These are phyloP conservation scores for Corythornis leucogaster DNA, from an alignment of 2,797 vertebrate species.

Conservation along the genomic window DNA sequence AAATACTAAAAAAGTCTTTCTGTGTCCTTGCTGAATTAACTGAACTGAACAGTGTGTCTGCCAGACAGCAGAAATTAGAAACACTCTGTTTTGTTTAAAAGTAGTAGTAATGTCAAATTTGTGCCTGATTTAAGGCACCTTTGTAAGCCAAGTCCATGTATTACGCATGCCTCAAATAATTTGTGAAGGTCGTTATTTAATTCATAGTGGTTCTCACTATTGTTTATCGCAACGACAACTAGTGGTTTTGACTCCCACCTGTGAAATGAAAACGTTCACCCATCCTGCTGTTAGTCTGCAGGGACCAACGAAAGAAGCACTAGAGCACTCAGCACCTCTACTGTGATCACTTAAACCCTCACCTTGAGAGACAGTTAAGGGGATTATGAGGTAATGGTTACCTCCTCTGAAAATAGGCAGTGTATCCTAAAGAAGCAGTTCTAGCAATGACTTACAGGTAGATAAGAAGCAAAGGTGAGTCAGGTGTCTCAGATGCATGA, in stretches of 20 bases:
- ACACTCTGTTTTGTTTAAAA: not conserved
- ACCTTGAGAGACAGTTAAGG: not conserved
- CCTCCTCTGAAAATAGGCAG: not conserved
- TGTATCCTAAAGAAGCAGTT: not conserved
- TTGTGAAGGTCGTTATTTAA: not conserved
- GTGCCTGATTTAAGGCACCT: not conserved
- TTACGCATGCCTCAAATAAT: not conserved
- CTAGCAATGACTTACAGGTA: not conserved
- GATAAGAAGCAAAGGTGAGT: not conserved
- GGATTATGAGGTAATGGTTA: not conserved
- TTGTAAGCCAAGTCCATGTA: not conserved
- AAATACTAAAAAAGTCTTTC: not conserved
- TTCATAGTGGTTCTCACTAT: not conserved
- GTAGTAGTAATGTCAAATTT: not conserved
- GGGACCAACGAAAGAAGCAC: not conserved
- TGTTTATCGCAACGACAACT: not conserved
- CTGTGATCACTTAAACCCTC: not conserved
- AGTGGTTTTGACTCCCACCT: not conserved
- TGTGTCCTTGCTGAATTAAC: not conserved
- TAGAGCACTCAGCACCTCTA: not conserved
- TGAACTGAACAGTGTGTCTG: not conserved
- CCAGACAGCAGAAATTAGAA: not conserved
- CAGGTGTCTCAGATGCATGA: not conserved
- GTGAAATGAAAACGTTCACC: not conserved
- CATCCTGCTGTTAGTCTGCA: not conserved